phyloP scores from a whole-genome alignment of 2,797 vertebrate species.

The Sebastes dallii region DNA sequence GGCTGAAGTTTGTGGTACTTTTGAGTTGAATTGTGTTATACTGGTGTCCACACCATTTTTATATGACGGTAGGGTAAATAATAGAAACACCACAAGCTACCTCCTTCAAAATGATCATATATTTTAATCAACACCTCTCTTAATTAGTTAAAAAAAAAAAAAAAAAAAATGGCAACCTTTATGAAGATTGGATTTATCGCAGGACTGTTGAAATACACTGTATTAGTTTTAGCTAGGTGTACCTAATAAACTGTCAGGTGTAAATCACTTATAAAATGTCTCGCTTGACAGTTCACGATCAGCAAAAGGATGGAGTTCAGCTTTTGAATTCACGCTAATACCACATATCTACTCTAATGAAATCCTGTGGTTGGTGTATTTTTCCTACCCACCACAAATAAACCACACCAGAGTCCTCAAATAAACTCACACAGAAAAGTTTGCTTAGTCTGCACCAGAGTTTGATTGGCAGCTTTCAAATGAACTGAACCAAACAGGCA shows the following conservation, averaged over 20 bases:
- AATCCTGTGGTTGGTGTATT: background rate
- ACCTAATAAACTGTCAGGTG: background rate
- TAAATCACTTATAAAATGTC: background rate
- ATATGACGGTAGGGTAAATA: background rate
- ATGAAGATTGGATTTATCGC: too few relatives aligned
- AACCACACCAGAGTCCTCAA: background rate
- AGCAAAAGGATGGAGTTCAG: background rate
- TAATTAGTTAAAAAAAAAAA: too few relatives aligned
- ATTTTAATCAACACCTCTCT: background rate
- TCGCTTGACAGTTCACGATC: background rate
- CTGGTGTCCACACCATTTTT: background rate
- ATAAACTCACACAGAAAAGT: background rate
- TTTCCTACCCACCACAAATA: background rate
- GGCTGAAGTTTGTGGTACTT: background rate
- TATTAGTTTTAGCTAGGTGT: too few relatives aligned
- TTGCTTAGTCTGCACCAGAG: background rate
- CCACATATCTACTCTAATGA: background rate
- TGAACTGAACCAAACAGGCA: background rate
- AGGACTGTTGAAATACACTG: too few relatives aligned
- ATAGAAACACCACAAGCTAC: background rate
- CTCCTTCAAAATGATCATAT: background rate
- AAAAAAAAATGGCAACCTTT: rapidly evolving
- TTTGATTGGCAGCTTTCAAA: constrained; percentile 9
- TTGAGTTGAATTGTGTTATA: background rate
- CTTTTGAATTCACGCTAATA: background rate